Base-by-base conservation (phyloP, 2,888 invertebrate species). In the Pyrrhosoma nymphula region DNA sequence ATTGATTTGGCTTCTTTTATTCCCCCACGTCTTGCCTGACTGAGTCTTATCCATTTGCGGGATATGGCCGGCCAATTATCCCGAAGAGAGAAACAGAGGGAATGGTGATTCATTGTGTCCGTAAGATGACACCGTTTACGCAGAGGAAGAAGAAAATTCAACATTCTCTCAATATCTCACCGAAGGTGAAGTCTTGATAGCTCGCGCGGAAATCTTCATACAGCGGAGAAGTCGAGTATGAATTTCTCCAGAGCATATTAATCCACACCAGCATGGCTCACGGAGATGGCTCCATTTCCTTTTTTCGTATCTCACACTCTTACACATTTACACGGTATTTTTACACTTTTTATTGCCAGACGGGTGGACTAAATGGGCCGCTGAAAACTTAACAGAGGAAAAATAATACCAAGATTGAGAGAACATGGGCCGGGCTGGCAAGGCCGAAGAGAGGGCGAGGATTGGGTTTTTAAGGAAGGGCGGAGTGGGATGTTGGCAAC, bases 321-420 rank as follows among this genome's bases (percentile, higher is more conserved):
- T n/a, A n/a, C n/a, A n/a, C n/a, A n/a, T n/a, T n/a, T n/a, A n/a
- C n/a, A n/a, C 8, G 26, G 4, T 69, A 6, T 26, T 69, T 16
- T 82, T 35, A 16, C 82, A 6, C 35, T 82, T 16, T 82, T 35
- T 26, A n/a, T 30, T 3, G 0, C 82, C 10, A 14, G 63, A 47
- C 39, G 93, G 12, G 93, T 35, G 26, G 47, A n/a, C 93, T 93
- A 93, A 93, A 93, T 93, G 69, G 47, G 55, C 75, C 93, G 93
- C 39, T 93, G 47, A 93, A 55, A 93, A 75, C 30, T 69, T 39
- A 47, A 23, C 26, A n/a, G 23, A 93, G 93, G 69, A 93, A 93
- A 47, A 69, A 93, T 93, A 69, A 93, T 75, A 93, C 23, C 16
- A 26, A 47, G 47, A 4, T 2, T 26, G 39, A 14, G 20, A 47